These are phyloP conservation scores for Crepidodera aurea DNA, from an alignment of 2,888 invertebrate genomes.

Conservation along the genomic window DNA sequence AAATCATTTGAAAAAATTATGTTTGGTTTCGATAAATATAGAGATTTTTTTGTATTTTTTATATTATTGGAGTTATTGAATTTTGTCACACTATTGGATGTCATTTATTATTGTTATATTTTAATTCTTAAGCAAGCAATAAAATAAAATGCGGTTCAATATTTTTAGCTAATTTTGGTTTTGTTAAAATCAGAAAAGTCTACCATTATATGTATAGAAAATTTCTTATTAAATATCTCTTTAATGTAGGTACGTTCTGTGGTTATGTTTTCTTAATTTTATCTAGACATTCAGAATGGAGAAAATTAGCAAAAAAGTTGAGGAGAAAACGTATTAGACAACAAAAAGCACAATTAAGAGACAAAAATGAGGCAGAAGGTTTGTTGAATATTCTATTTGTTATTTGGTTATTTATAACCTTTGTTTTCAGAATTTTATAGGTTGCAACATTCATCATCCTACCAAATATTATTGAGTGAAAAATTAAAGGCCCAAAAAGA, in stretches of 20 bases:
- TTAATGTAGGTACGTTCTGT: slow-evolving; percentile 26
- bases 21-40: too few relatives aligned
- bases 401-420: not conserved
- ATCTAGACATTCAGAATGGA: slow-evolving; percentile 74
- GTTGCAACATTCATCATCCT: slow-evolving; percentile 61
- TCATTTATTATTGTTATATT: too few relatives aligned
- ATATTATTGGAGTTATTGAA: too few relatives aligned
- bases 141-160: too few relatives aligned
- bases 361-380: slow-evolving; percentile 61
- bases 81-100: too few relatives aligned
- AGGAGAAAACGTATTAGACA: slow-evolving; percentile 74
- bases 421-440: slow-evolving; percentile 22
- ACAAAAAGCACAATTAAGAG: slow-evolving; percentile 67
- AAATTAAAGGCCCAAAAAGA: slow-evolving; percentile 66
- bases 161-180: too few relatives aligned
- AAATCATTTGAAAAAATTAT: too few relatives aligned
- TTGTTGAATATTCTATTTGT: slow-evolving; percentile 32
- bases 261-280: slow-evolving; percentile 47
- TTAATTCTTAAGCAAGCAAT: too few relatives aligned
- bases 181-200: too few relatives aligned
- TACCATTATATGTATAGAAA: too few relatives aligned
- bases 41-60: too few relatives aligned
- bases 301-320: slow-evolving; percentile 75
- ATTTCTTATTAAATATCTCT: too few relatives aligned
- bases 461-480: slow-evolving; percentile 65